Evolutionary conservation across 2,113 vertebrate genomes (phyloP).

Genomic region (Petromus typicus): DNA sequence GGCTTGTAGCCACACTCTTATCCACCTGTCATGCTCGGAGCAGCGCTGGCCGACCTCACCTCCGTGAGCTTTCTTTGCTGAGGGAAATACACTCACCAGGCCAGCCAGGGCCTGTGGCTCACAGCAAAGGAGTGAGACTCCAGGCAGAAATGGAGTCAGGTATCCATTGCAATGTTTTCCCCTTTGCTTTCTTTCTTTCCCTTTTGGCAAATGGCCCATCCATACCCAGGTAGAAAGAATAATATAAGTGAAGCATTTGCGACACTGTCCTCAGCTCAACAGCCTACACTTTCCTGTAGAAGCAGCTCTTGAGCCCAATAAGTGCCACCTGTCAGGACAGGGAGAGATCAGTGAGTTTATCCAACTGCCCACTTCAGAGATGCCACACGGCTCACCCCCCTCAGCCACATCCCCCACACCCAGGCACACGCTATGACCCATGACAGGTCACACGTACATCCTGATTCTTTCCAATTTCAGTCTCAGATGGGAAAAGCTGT

Average conservation of each 20-base stretch:
- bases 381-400: rapidly evolving
- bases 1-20: neutral
- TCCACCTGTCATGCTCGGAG: neutral
- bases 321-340: neutral
- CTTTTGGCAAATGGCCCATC: neutral
- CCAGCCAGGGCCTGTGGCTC: neutral
- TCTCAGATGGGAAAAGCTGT: neutral
- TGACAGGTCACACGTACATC: neutral
- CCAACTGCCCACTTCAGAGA: neutral
- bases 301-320: neutral
- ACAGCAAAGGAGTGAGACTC: neutral
- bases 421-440: too few species aligned
- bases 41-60: neutral
- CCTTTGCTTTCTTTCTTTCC: neutral
- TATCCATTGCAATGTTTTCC: too few species aligned
- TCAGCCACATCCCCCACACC: neutral
- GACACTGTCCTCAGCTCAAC: neutral
- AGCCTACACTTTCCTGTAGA: neutral
- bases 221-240: neutral
- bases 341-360: neutral
- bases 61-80: neutral
- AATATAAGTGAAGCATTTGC: neutral
- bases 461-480: neutral
- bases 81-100: neutral
- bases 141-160: neutral